Conservation (phyloP, 1,140 invertebrate genomes). For the Macrobrachium rosenbergii region DNA sequence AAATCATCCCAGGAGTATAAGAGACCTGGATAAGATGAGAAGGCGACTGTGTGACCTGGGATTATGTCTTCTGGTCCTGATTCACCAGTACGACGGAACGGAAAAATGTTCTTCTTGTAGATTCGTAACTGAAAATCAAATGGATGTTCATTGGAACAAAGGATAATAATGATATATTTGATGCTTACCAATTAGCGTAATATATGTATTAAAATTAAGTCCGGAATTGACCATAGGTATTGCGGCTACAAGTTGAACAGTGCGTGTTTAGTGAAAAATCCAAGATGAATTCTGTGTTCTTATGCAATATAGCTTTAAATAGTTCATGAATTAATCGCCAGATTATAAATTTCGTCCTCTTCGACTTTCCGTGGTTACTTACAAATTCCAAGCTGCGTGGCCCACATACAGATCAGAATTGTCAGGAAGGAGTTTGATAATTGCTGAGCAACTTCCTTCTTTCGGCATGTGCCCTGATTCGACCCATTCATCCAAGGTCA, state of each 20-base stretch:
- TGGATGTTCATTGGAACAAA: no score
- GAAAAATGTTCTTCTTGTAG: slow-evolving; percentile 90
- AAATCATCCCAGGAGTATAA: slow-evolving; percentile 91
- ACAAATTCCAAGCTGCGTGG: slow-evolving; percentile 80
- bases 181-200: no score
- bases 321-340: not conserved
- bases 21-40: slow-evolving; percentile 91
- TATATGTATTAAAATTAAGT: no score
- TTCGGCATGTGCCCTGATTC: slow-evolving; percentile 64
- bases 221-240: no score
- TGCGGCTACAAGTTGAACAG: no score
- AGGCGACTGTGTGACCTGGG: slow-evolving; percentile 79
- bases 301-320: not conserved
- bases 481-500: slow-evolving; percentile 50
- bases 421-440: slow-evolving; percentile 76
- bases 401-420: slow-evolving; percentile 76
- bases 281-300: not conserved
- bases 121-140: no score
- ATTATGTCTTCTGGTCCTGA: slow-evolving; percentile 69
- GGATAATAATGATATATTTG: no score
- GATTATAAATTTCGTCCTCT: no score
- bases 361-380: no score
- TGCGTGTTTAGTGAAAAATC: slow-evolving; percentile 87
- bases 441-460: slow-evolving; percentile 75
- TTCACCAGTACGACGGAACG: slow-evolving; percentile 77